Percentiles rank a stretch among this genome's conserved stretches.
Evolutionary conservation across 2,888 invertebrate genomes (phyloP).

Genomic region (Cataglyphis rosenhaueri): DNA sequence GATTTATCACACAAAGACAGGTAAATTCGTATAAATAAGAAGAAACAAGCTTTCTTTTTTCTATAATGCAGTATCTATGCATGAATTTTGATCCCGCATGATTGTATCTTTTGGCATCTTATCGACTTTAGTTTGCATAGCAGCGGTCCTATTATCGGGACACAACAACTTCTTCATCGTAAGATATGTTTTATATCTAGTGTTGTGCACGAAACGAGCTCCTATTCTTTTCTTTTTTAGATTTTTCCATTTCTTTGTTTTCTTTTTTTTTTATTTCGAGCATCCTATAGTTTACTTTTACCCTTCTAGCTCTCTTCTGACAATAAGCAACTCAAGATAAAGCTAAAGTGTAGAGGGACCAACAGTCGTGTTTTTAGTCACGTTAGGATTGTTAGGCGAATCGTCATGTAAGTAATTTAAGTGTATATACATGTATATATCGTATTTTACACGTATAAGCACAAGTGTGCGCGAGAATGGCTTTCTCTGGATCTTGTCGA

Average conservation of each 20-base stretch:
- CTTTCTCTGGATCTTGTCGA: slow-evolving; percentile 47
- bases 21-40: slow-evolving; percentile 47
- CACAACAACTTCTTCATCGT: slow-evolving; percentile 27
- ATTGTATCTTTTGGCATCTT: slow-evolving; percentile 59
- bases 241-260: not conserved
- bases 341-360: slow-evolving; percentile 86
- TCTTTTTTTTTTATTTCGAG: slow-evolving; percentile 60
- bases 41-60: slow-evolving; percentile 83
- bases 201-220: slow-evolving; percentile 59
- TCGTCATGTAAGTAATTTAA: slow-evolving; percentile 76
- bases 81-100: slow-evolving; percentile 72
- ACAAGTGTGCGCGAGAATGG: slow-evolving; percentile 59
- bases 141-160: slow-evolving; percentile 31
- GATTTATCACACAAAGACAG: slow-evolving; percentile 39
- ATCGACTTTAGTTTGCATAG: slow-evolving; percentile 61
- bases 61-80: slow-evolving; percentile 68
- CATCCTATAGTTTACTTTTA: slow-evolving; percentile 73
- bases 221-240: not conserved
- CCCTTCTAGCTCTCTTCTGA: slow-evolving; percentile 81
- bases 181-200: slow-evolving; percentile 43
- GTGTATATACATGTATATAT: slow-evolving; percentile 61
- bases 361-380: slow-evolving; percentile 79
- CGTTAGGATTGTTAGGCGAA: slow-evolving; percentile 85
- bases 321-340: slow-evolving; percentile 85
- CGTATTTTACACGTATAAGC: slow-evolving; percentile 46